Percentiles rank a stretch among this genome's conserved stretches.
These are phyloP conservation scores for Patiria miniata DNA, from an alignment of 35 echinoderm and acorn worm genomes.

Conservation along the genomic window DNA sequence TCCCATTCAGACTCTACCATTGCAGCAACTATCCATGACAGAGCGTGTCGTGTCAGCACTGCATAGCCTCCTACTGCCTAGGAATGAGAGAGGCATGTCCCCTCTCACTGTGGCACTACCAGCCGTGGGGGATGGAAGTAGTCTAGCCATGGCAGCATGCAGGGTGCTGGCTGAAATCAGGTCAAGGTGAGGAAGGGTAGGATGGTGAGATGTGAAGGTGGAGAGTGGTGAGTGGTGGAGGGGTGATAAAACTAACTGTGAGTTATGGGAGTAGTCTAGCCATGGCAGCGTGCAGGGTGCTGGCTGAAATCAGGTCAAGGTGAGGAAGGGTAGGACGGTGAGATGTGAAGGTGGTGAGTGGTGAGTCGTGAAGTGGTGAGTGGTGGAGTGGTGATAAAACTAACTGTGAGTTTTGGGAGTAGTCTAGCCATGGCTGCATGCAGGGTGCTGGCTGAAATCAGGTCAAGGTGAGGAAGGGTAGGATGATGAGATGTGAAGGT, in stretches of 20 bases:
- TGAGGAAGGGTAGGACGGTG: slow-evolving; percentile 23
- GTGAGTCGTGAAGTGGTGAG: too few species aligned
- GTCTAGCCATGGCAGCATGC: slow-evolving; percentile 77
- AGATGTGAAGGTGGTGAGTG: too few species aligned
- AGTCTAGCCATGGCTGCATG: slow-evolving; percentile 73
- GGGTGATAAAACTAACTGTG: slow-evolving; percentile 22
- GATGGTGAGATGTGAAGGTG: background rate
- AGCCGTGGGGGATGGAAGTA: slow-evolving; percentile 64
- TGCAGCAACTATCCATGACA: slow-evolving; percentile 78
- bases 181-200: slow-evolving; percentile 56
- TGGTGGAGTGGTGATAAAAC: background rate
- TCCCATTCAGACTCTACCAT: slow-evolving; percentile 48
- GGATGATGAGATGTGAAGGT: background rate
- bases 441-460: slow-evolving; percentile 74
- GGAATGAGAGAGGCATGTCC: slow-evolving; percentile 53
- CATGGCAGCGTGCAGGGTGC: slow-evolving; percentile 73
- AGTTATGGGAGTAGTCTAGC: slow-evolving; percentile 63
- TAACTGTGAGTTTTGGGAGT: slow-evolving; percentile 54
- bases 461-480: slow-evolving; percentile 64
- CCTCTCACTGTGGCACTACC: slow-evolving; percentile 67
- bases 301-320: slow-evolving; percentile 79
- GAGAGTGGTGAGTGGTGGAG: too few species aligned
- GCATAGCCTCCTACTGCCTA: slow-evolving; percentile 66
- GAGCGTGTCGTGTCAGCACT: slow-evolving; percentile 67
- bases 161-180: slow-evolving; percentile 80